A percentile compares a stretch with the other conserved stretches of the same genome.
These are phyloP conservation scores for Blastobasis lacticolella DNA, from an alignment of 2,888 invertebrate species.

Conservation along the genomic window DNA sequence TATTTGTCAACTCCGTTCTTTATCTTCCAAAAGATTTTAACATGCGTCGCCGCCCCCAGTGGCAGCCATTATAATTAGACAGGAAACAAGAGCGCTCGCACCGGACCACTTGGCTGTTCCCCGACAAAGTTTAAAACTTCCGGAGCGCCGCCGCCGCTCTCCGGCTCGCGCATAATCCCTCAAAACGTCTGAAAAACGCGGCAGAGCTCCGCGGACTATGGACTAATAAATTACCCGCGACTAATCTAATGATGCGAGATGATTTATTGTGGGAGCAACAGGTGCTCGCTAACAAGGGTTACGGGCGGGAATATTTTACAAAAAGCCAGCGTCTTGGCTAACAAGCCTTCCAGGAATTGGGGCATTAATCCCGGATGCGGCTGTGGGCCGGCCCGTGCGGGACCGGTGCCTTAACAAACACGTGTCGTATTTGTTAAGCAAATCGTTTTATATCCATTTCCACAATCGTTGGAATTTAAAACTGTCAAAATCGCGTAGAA, in stretches of 20 bases:
- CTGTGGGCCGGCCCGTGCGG: too few species aligned
- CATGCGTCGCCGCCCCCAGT: background rate
- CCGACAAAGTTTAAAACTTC: background rate
- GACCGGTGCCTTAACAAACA: too few species aligned
- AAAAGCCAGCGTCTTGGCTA: background rate
- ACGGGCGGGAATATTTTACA: constrained; percentile 4
- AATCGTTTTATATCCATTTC: too few species aligned
- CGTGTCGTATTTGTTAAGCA: too few species aligned
- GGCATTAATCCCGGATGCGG: too few species aligned
- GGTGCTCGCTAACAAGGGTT: constrained; percentile 22
- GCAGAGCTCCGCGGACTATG: constrained; percentile 13
- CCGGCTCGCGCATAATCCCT: background rate
- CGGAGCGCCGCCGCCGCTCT: background rate
- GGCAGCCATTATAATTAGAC: background rate
- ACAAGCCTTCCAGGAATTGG: background rate
- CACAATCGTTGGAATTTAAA: too few species aligned
- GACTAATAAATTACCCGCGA: constrained; percentile 25
- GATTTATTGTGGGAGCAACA: constrained; percentile 26
- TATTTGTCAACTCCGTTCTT: too few species aligned
- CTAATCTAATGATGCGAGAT: constrained; percentile 26
- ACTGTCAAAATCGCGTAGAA: too few species aligned
- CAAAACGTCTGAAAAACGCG: background rate
- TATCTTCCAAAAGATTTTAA: background rate
- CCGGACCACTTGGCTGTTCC: too few species aligned
- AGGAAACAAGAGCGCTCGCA: too few species aligned